Conservation (phyloP, 2,888 invertebrate genomes). For the Patella depressa region DNA sequence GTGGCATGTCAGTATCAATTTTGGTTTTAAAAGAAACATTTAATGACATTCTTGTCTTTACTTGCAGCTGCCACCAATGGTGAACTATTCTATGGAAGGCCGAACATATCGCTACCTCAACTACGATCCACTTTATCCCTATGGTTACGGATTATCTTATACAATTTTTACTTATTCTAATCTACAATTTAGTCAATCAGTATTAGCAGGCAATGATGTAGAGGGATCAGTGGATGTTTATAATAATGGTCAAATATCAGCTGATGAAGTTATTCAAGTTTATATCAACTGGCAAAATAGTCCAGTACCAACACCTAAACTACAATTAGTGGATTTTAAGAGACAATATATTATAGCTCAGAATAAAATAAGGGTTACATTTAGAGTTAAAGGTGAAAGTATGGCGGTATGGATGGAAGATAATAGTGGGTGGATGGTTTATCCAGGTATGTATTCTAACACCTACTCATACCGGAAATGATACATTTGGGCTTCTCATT, state of each 20-base stretch:
- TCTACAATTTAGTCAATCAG: constrained; percentile 25
- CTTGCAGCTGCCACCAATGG: constrained; percentile 42
- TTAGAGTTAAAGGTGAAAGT: not conserved
- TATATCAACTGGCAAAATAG: not conserved
- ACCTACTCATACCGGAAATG: too few relatives aligned
- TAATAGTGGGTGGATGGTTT: not conserved
- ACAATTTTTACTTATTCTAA: constrained; percentile 40
- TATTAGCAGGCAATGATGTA: constrained; percentile 48
- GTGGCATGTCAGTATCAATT: too few relatives aligned
- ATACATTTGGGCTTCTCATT: too few relatives aligned
- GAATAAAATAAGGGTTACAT: not conserved
- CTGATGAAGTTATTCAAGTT: constrained; percentile 56
- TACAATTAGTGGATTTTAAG: not conserved
- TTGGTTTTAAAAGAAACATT: too few relatives aligned
- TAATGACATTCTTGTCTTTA: too few relatives aligned
- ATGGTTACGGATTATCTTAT: constrained; percentile 51
- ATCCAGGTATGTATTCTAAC: not conserved
- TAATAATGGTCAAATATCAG: constrained; percentile 54
- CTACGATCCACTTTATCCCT: constrained; percentile 49
- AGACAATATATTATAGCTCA: not conserved
- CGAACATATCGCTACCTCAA: constrained; percentile 62
- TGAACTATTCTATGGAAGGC: constrained; percentile 53
- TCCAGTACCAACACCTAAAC: not conserved
- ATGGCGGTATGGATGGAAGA: constrained; percentile 2
- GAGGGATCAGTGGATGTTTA: constrained; percentile 43